Conservation (phyloP, 2,797 vertebrate species). For the Otolemur crassicaudatus region DNA sequence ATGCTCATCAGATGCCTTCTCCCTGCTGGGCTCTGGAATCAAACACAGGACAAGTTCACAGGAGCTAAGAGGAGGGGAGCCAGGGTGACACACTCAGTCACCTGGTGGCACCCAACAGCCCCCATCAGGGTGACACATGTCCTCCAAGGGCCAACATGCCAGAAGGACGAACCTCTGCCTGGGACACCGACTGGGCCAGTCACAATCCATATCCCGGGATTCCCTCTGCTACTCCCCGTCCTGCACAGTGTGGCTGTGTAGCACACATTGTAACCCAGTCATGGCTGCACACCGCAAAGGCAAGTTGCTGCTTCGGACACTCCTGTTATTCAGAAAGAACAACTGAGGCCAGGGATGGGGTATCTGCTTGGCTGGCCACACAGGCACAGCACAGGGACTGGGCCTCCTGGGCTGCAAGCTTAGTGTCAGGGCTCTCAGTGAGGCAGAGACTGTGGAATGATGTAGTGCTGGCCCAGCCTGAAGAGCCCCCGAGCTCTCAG, state of each 20-base stretch:
- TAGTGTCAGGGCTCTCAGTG: rapidly evolving
- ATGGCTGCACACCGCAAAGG: rapidly evolving
- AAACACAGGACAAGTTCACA: not conserved
- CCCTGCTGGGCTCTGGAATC: not conserved
- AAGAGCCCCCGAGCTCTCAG: not conserved
- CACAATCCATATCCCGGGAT: rapidly evolving
- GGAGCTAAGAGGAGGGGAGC: not conserved
- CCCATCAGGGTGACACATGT: not conserved
- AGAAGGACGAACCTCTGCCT: not conserved
- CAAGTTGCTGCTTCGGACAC: not conserved
- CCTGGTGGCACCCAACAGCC: not conserved
- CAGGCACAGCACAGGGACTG: rapidly evolving
- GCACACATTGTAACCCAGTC: not conserved
- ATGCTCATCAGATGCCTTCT: not conserved
- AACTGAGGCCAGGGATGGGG: rapidly evolving
- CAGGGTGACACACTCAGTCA: rapidly evolving
- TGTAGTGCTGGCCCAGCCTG: rapidly evolving
- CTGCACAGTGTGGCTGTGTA: rapidly evolving
- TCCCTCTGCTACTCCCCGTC: not conserved
- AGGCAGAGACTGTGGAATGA: not conserved
- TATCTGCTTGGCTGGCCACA: not conserved
- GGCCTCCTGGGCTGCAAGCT: not conserved
- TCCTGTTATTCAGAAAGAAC: not conserved
- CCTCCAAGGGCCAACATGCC: not conserved
- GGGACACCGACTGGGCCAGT: rapidly evolving